phyloP scores from a whole-genome alignment of 2,113 vertebrate species.

The Haemorhous mexicanus region DNA sequence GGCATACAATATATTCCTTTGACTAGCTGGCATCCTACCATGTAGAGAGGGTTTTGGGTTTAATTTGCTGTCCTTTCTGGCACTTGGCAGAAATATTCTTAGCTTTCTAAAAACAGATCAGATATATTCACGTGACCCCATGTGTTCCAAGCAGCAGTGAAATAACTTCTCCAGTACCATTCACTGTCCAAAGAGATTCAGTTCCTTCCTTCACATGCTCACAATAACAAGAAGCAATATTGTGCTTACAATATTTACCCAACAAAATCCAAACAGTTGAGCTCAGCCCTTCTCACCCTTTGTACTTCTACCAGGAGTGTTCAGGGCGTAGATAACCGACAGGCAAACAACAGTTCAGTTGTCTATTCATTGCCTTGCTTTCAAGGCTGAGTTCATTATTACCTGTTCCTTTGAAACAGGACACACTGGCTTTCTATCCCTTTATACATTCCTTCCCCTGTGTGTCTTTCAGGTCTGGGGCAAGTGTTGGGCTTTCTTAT shows the following conservation, averaged over 20 bases:
- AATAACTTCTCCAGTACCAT: not conserved
- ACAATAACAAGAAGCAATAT: not conserved
- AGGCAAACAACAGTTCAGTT: not conserved
- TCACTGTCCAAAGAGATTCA: not conserved
- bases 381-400: not conserved
- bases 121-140: rapidly evolving
- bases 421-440: not conserved
- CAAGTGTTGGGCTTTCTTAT: not conserved
- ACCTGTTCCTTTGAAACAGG: not conserved
- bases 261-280: not conserved
- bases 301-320: not conserved
- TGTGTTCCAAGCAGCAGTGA: not conserved
- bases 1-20: not conserved
- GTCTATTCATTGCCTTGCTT: not conserved
- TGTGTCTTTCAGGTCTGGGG: not conserved
- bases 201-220: not conserved
- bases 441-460: not conserved
- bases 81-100: not conserved
- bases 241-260: not conserved
- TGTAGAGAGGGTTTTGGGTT: rapidly evolving
- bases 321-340: not conserved
- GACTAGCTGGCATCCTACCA: not conserved
- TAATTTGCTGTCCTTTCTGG: not conserved
- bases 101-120: not conserved
- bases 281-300: not conserved